Evolutionary conservation across 2,797 vertebrate species (phyloP).

Genomic region (Cephalopachus bancanus): DNA sequence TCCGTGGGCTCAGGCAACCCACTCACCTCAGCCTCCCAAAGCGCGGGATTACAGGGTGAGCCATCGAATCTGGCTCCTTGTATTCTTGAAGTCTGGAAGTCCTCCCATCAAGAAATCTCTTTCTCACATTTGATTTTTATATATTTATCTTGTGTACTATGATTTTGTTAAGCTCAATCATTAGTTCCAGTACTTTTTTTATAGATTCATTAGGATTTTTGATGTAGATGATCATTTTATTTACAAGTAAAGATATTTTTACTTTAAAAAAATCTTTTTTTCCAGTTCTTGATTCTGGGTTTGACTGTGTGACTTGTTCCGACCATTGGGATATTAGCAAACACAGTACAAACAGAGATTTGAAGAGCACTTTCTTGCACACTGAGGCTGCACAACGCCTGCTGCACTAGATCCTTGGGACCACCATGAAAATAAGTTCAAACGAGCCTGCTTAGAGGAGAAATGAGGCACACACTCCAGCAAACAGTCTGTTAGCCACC

Average conservation of each 20-base stretch:
- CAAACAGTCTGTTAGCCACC: not conserved
- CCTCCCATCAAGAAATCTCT: not conserved
- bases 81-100: no score
- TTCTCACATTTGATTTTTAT: not conserved
- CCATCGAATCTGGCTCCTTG: no score
- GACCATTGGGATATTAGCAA: not conserved
- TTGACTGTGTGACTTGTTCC: not conserved
- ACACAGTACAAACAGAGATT: not conserved
- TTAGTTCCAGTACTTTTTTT: not conserved
- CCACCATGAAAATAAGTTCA: not conserved
- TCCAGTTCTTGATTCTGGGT: conserved; percentile 1
- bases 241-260: not conserved
- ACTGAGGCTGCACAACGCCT: not conserved
- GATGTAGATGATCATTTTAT: not conserved
- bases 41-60: no score
- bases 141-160: not conserved
- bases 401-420: not conserved
- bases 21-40: no score
- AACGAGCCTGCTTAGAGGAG: not conserved
- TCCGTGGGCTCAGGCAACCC: no score
- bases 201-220: not conserved
- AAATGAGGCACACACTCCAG: not conserved
- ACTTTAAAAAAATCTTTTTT: not conserved
- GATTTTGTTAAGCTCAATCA: not conserved
- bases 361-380: not conserved